These are phyloP conservation scores for Triops cancriformis DNA, from an alignment of 1,140 invertebrate genomes.

Conservation along the genomic window DNA sequence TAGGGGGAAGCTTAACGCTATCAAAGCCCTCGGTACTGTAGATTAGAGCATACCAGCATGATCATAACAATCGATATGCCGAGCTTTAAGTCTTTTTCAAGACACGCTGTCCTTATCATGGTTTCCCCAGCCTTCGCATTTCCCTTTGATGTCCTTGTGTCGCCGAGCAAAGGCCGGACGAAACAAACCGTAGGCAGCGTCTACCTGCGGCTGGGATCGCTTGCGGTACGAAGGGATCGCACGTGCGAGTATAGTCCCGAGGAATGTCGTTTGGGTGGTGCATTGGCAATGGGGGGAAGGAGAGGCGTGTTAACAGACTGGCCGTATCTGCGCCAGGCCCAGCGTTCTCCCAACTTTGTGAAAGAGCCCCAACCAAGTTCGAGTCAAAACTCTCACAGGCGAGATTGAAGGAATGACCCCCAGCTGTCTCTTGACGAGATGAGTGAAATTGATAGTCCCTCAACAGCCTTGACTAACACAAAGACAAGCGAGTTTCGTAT, in stretches of 20 bases:
- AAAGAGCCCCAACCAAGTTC: background rate
- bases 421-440: background rate
- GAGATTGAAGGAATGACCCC: constrained; percentile 4
- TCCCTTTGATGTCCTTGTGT: background rate
- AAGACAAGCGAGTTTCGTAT: background rate
- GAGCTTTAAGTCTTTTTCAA: background rate
- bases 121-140: background rate
- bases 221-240: constrained; percentile 1
- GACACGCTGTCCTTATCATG: background rate
- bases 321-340: background rate
- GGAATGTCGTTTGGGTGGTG: constrained; percentile 8
- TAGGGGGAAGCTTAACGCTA: background rate
- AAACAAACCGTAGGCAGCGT: background rate
- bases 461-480: background rate
- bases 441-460: background rate
- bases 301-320: constrained; percentile 10
- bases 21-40: background rate
- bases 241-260: constrained; percentile 5
- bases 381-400: background rate
- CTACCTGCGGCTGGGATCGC: background rate
- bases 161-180: background rate
- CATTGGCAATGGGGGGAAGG: background rate
- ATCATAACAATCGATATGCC: background rate
- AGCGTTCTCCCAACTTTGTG: background rate
- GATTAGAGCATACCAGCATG: background rate